Evolutionary conservation across 2,888 invertebrate species (phyloP).

Genomic region (Drosophila anomelani): DNA sequence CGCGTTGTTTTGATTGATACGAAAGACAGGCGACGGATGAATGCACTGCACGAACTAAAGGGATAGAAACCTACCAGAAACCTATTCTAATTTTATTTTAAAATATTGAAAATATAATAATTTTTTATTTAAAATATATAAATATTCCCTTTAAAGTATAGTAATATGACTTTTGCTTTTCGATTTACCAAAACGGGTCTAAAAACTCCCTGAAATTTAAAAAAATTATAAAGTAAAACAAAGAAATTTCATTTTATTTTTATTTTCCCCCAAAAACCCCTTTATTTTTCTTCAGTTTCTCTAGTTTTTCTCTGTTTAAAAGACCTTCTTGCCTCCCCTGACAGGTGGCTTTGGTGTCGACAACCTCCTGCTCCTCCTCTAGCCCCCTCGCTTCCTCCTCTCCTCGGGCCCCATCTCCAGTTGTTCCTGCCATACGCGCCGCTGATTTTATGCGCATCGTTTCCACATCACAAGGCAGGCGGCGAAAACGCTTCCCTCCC

Average conservation of each 20-base stretch:
- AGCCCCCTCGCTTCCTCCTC: not conserved
- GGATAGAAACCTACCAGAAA: no score
- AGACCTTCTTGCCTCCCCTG: conserved; percentile 6
- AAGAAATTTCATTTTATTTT: not conserved
- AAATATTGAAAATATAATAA: no score
- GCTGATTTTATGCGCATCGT: conserved; percentile 75
- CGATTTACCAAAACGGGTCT: no score
- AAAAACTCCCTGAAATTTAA: no score
- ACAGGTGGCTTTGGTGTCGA: conserved; percentile 45
- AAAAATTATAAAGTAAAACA: no score
- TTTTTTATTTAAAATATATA: not conserved
- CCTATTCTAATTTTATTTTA: no score
- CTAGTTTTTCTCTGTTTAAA: not conserved
- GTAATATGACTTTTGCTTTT: no score
- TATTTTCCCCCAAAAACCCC: not conserved
- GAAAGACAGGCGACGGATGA: conserved; percentile 28
- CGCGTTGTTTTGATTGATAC: conserved; percentile 80
- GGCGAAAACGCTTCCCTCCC: conserved; percentile 45
- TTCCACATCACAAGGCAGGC: conserved; percentile 69
- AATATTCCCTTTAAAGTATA: no score
- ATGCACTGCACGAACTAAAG: conserved; percentile 5
- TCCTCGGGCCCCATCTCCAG: not conserved
- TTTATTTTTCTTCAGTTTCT: no score
- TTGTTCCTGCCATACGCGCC: conserved; percentile 55
- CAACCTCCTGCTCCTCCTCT: conserved; percentile 41